Evolutionary conservation across 2,113 vertebrate genomes (phyloP), one percentile per base, ranked within the genome.

Genomic region (Donacobius atricapilla): DNA sequence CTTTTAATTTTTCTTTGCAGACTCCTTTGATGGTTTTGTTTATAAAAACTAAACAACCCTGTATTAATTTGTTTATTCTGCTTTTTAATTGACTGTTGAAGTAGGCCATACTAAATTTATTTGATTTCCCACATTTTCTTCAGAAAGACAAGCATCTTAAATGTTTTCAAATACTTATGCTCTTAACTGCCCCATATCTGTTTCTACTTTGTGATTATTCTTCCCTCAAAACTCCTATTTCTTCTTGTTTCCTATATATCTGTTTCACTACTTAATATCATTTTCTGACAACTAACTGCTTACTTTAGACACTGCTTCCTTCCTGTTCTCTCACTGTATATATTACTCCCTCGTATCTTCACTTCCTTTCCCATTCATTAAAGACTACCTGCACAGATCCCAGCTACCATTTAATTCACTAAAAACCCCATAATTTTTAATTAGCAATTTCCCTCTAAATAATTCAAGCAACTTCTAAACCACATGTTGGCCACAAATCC

Each of bases 361-460:
- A 31, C 31, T 87, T 93, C 33, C 64, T 84, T 87, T 91, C 56
- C 11, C 23, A 50, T 65, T 94, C 39, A 30, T 48, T 89, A 70
- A 76, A 80, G 56, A 73, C 44, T 68, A 68, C 11, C 28, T 76
- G 40, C 27, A 71, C 1, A 2, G 9, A 93, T 56, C 70, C 23
- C 51, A 94, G 13, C 13, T 82, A 47, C 54, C 48, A 47, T 75
- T 45, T 71, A 40, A 68, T 69, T 78, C 22, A 48, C 13, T 79
- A 44, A 22, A 75, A 82, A 24, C 5, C 0, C 0, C 17, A 63
- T 2, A 0, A 65, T 37, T 68, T 93, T n/a, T 9, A 57, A 56
- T 60, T 51, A 82, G 33, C 11, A 79, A 35, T 47, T 92, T 82
- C 22, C 8, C 5, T 83, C 24, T 82, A 63, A 89, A 58, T 54